phyloP scores from a whole-genome alignment of 2,888 invertebrate genomes.

The Epistrophella euchroma region DNA sequence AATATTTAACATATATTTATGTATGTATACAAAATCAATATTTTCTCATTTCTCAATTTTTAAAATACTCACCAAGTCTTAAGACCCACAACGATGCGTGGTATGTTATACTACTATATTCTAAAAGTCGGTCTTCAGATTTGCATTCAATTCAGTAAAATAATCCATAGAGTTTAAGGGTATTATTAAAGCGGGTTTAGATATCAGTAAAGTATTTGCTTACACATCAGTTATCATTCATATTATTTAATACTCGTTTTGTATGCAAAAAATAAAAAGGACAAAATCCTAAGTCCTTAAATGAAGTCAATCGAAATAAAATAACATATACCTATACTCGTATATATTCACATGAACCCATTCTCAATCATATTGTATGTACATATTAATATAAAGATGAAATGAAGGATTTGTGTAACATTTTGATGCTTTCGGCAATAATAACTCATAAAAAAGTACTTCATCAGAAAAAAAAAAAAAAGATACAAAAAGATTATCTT shows the following conservation, averaged over 20 bases:
- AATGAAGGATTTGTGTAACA: slow-evolving; percentile 53
- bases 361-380: not conserved
- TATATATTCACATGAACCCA: not conserved
- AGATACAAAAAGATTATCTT: slow-evolving; percentile 45
- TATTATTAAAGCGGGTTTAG: slow-evolving; percentile 14
- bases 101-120: not conserved
- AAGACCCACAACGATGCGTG: not conserved
- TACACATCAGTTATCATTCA: slow-evolving; percentile 20
- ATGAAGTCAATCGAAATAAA: slow-evolving; percentile 36
- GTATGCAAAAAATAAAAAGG: slow-evolving; percentile 27
- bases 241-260: not conserved
- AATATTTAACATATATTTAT: too few relatives aligned
- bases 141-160: not conserved
- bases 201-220: slow-evolving; percentile 7
- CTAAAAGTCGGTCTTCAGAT: not conserved
- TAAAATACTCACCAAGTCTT: not conserved
- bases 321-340: slow-evolving; percentile 1
- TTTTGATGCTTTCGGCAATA: slow-evolving; percentile 66
- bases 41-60: not conserved
- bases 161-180: slow-evolving; percentile 18
- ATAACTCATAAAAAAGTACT: slow-evolving; percentile 69
- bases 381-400: slow-evolving; percentile 35
- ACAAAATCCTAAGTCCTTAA: slow-evolving; percentile 10
- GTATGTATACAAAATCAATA: too few relatives aligned
- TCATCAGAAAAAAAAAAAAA: slow-evolving; percentile 25